Percentiles rank a stretch among this genome's conserved stretches.
Evolutionary conservation across 2,113 vertebrate genomes (phyloP).

Genomic region (Rhinopithecus roxellana): DNA sequence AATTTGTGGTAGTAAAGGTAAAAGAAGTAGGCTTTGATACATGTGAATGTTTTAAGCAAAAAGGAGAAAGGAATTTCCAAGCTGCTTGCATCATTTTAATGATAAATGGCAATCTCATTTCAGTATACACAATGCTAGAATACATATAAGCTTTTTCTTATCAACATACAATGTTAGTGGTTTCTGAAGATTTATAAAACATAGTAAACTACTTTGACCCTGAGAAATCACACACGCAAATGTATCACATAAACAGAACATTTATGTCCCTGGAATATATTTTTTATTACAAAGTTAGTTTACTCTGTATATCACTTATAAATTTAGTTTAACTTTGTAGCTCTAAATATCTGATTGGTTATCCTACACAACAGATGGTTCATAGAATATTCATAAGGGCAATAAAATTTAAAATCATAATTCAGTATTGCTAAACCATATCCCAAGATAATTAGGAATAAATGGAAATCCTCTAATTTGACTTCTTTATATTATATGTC

Average conservation of each 20-base stretch:
- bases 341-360: background rate
- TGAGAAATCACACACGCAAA: conserved; percentile 48
- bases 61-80: conserved; percentile 48
- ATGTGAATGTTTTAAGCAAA: conserved; percentile 62
- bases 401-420: conserved; percentile 14
- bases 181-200: conserved; percentile 54
- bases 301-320: background rate
- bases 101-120: conserved; percentile 29
- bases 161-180: conserved; percentile 28
- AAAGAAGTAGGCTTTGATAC: conserved; percentile 7
- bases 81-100: conserved; percentile 30
- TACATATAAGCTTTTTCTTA: conserved; percentile 43
- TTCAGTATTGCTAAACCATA: background rate
- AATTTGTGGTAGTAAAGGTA: background rate
- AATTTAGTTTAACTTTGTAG: background rate
- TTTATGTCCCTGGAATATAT: background rate
- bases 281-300: conserved; percentile 46
- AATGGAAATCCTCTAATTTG: background rate
- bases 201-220: conserved; percentile 40
- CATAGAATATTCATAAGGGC: background rate
- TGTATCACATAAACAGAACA: conserved; percentile 45
- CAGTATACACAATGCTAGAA: conserved; percentile 28
- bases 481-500: background rate
- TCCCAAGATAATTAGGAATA: background rate
- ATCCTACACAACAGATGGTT: background rate